Percentiles rank a stretch among this genome's conserved stretches.
phyloP scores from a whole-genome alignment of 2,113 vertebrate species.

The Antennarius striatus region DNA sequence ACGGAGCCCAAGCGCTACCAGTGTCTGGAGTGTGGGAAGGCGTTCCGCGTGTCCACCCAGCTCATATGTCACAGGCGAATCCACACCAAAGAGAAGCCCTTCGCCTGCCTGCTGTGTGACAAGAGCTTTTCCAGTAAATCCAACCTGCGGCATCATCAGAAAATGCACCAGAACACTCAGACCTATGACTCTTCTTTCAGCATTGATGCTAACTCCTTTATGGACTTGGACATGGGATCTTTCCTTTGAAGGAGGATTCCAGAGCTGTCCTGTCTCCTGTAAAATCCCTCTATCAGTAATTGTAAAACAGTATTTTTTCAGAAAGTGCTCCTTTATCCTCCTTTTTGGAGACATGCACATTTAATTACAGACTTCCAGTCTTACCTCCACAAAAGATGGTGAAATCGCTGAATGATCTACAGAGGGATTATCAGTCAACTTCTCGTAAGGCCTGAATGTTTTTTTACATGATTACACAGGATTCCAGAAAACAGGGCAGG shows the following conservation, averaged over 20 bases:
- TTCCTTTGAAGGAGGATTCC: slow-evolving; percentile 66
- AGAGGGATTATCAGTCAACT: slow-evolving; percentile 17
- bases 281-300: slow-evolving; percentile 66
- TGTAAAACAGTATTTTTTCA: slow-evolving; percentile 68
- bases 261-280: slow-evolving; percentile 36
- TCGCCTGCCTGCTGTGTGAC: slow-evolving; percentile 76
- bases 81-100: slow-evolving; percentile 84
- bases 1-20: slow-evolving; percentile 87
- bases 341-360: slow-evolving; percentile 24
- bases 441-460: slow-evolving; percentile 46
- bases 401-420: slow-evolving; percentile 13
- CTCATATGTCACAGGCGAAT: slow-evolving; percentile 81
- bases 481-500: slow-evolving; percentile 11
- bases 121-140: slow-evolving; percentile 82
- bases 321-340: slow-evolving; percentile 31
- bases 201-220: slow-evolving; percentile 80
- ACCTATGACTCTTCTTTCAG: slow-evolving; percentile 79
- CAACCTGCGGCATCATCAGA: slow-evolving; percentile 85
- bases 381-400: slow-evolving; percentile 45
- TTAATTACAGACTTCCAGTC: slow-evolving; percentile 36
- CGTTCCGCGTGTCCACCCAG: slow-evolving; percentile 82
- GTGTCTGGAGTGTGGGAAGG: slow-evolving; percentile 85
- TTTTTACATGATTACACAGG: slow-evolving; percentile 19
- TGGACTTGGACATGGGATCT: slow-evolving; percentile 76
- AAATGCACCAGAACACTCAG: slow-evolving; percentile 82